Base-by-base conservation (phyloP, 2,888 invertebrate genomes). In the Lasioglossum leucozonium region DNA sequence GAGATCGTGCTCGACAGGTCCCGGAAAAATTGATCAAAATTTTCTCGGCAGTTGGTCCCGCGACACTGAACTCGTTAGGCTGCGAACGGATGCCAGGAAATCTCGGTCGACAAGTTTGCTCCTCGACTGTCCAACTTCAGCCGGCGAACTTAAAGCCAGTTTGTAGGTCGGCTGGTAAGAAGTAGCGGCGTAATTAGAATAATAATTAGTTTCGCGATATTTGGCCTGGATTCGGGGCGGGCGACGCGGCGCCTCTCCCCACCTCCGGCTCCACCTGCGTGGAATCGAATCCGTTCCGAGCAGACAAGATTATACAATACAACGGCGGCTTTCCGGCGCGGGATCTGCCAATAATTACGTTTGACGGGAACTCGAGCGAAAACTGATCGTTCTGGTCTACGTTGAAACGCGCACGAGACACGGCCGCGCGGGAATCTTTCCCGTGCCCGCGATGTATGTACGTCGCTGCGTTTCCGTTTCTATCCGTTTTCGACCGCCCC, bases 271-370 rank as follows among this genome's bases (percentile, higher is more conserved):
- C 8, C 34, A 40, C 18, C 11, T 65, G 40, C 40, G 22, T 18
- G 37, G 47, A 77, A 78, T 84, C 44, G 73, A 84, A 79, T 47
- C 62, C 55, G 37, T 80, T n/a, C 42, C 62, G 40, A 34, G 22
- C 16, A 11, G 42, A 79, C 67, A 37, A 71, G 82, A 88, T 88
- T 80, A 81, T 67, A 30, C n/a, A 18, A 81, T 67, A 30, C n/a
- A 18, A 51, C 30, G 67, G 30, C 37, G 44, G 18, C n/a, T 67
- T 73, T 72, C 62, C 72, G 51, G 30, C n/a, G 37, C 42, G 37
- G 58, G 44, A 74, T 51, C 37, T 22, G 30, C 6, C 77, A 44
- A 81, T 89, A 89, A 89, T 85, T 74, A 58, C 62, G 71, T 78
- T 85, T 51, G 73, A 87, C 74, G 58, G 71, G 2, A 55, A 40